Base-by-base conservation (phyloP, 2,113 vertebrate genomes). In the Sphaerodactylus townsendi region DNA sequence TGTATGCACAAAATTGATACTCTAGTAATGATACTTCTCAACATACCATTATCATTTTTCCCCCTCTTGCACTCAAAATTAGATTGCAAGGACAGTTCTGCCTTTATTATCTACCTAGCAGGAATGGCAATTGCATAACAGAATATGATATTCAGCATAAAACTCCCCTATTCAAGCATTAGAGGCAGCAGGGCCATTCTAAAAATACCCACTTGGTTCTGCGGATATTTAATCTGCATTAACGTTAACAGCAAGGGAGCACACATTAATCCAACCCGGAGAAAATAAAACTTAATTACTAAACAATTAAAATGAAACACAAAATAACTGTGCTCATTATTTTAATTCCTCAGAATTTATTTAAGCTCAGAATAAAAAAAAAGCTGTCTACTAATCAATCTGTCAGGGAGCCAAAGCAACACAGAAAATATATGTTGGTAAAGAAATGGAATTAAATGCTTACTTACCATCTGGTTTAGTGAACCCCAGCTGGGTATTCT, bases 231-330 rank as follows among this genome's bases (percentile, higher is more conserved):
- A 84, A 71, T 77, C 77, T 68, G 74, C 75, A 81, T 81, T 83
- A 86, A 81, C 84, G 44, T 76, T 86, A 82, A 81, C 56, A 71
- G 23, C 1, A n/a, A 86, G 62, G 39, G 30, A 83, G 41, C 48
- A 33, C 66, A 46, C 48, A 85, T 70, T 78, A 88, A 80, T 83
- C 68, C 59, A 37, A 82, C 65, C 50, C 35, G 74, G 30, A 65
- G 33, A 82, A 79, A 88, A 86, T 86, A 86, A 81, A 86, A 82
- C 25, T 72, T 89, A 79, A 85, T 78, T 75, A 81, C 74, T 21
- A 85, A 85, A 87, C 30, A 87, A 89, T 82, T 77, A 83, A 65
- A 37, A 68, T 56, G 11, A 81, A 86, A 85, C 11, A 73, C 28
- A 37, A 1, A 81, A 70, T 71, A 82, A 48, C 70, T 82, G 3